Evolutionary conservation across 2,113 vertebrate species (phyloP).

Genomic region (Corythoichthys haematopterus): DNA sequence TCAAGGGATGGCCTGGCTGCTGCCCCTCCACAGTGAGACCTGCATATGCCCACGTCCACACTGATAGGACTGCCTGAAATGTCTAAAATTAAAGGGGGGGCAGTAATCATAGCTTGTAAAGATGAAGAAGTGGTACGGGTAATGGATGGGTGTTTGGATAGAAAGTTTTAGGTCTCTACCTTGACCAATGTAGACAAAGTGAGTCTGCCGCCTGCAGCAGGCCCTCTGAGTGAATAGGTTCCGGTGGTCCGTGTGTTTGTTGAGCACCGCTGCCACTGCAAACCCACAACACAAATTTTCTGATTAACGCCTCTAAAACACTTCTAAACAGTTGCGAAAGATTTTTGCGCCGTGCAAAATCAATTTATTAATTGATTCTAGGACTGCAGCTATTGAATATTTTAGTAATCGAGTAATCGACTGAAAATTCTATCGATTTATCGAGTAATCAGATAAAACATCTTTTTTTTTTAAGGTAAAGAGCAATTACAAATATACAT

Average conservation of each 20-base stretch:
- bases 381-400: too few species aligned
- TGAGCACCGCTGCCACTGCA: constrained; percentile 46
- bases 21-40: constrained; percentile 60
- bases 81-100: constrained; percentile 42
- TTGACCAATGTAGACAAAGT: constrained; percentile 67
- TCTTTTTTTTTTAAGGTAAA: too few species aligned
- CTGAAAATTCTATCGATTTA: too few species aligned
- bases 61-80: constrained; percentile 72
- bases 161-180: constrained; percentile 39
- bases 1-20: constrained; percentile 22
- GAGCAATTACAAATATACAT: too few species aligned
- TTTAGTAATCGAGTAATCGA: too few species aligned
- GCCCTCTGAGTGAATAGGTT: constrained; percentile 68
- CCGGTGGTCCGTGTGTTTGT: constrained; percentile 46
- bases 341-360: too few species aligned
- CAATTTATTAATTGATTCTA: too few species aligned
- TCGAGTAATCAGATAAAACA: too few species aligned
- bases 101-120: not conserved
- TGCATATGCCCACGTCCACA: constrained; percentile 69
- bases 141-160: too few species aligned
- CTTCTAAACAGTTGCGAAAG: not conserved
- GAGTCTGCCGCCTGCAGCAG: constrained; percentile 75
- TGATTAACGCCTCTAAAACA: not conserved
- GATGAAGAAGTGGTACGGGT: not conserved
- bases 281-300: constrained; percentile 12